Base-by-base conservation (phyloP, 2,113 vertebrate genomes). In the Nothocercus nigrocapillus region DNA sequence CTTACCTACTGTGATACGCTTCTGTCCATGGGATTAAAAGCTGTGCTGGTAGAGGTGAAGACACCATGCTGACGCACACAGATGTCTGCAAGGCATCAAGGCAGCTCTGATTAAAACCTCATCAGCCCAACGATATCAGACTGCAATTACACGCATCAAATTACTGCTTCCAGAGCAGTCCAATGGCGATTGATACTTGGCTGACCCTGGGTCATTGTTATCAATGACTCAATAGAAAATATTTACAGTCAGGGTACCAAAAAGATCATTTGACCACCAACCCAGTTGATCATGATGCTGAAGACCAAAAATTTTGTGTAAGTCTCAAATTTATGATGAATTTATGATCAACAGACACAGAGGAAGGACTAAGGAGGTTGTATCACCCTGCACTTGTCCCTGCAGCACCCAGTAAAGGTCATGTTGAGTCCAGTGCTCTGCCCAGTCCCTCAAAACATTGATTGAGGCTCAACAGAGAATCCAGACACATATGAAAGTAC, bases 31-130 rank as follows among this genome's bases (percentile, higher is more conserved):
- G 53, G 36, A 58, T 34, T 11, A 18, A 1, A 75, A 79, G 1
- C 15, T 1, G 1, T 56, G 6, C 8, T 24, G 53, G 6, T 32
- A 53, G 34, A 8, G 51, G 30, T 40, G 51, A n/a, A 68, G 62
- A 59, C 34, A 61, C 5, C 3, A 8, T 9, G 11, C 11, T 19
- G n/a, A 28, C 27, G 47, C 17, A 51, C 32, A 9, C 68, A 51
- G n/a, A 77, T 47, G 25, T 25, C 34, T 2, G 0, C 0, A 0
- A 75, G 22, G 16, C 27, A 47, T 58, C 54, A 58, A 32, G 16
- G 54, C 30, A 1, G 19, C 7, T 53, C 62, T 78, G 27, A 82
- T 14, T 15, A 62, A 21, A n/a, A 54, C 53, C 27, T 34, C 15
- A 24, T 27, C 4, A 4, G 8, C 12, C 32, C 32, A 15, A 59